Evolutionary conservation across 2,888 invertebrate genomes (phyloP), one percentile per base, ranked within the genome.

Genomic region (Rhogogaster chlorosoma): DNA sequence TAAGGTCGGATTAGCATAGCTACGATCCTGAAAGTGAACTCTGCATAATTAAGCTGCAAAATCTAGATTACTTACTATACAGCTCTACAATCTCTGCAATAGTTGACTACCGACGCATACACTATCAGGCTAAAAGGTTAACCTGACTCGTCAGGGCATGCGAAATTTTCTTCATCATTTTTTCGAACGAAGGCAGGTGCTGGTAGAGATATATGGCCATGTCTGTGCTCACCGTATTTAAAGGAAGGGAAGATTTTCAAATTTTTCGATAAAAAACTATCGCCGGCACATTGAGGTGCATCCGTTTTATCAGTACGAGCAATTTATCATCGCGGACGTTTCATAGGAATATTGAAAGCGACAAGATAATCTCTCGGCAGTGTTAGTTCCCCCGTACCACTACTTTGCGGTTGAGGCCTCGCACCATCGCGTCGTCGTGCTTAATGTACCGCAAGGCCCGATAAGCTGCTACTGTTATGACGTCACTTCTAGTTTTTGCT

Each of bases 341-440:
- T 91, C 92, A 93, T 91, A 92, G 92, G 93, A 93, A 93, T 93
- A 93, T 93, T 93, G 93, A 93, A 93, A 93, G 93, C 93, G 93
- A 93, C 93, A 93, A 93, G 93, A 93, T 93, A 93, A 93, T 93
- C 93, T 93, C 91, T 91, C 90, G 87, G 87, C 86, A 88, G 87
- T 87, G 89, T 86, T 78, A 26, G 73, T 18, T 80, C 82, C 86
- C 86, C 84, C 85, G 53, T 67, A 67, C 86, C 67, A 64, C 86
- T 88, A 53, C 83, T 84, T 86, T 84, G 83, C 67, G 83, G 67
- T 80, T 70, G 61, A 42, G 70, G 70, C 49, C 84, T 87, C 88
- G 87, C 88, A 89, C 87, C 88, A 89, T 83, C 26, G 89, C 90
- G 89, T 89, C 90, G 90, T 87, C 89, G 92, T 93, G 93, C 90